phyloP scores from a whole-genome alignment of 1,140 invertebrate genomes.

The Drosophila parabipectinata region DNA sequence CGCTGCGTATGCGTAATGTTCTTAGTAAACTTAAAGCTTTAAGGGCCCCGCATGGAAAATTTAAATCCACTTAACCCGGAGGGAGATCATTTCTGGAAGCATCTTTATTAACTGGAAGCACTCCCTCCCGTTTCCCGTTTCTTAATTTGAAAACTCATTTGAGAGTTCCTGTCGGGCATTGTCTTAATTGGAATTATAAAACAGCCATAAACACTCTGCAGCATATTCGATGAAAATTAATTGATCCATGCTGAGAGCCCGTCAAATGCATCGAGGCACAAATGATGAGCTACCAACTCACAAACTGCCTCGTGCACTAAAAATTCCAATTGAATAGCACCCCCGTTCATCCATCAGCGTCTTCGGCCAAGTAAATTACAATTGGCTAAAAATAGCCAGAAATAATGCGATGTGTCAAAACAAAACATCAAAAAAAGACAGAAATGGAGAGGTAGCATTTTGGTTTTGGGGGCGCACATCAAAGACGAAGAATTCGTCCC shows the following conservation, averaged over 20 bases:
- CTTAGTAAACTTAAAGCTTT: constrained; percentile 36
- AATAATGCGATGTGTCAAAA: constrained; percentile 80
- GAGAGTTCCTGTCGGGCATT: constrained; percentile 25
- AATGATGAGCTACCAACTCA: constrained; percentile 43
- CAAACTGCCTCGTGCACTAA: constrained; percentile 38
- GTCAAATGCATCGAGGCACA: constrained; percentile 67
- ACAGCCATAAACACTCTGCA: constrained; percentile 69
- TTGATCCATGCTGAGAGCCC: constrained; percentile 71
- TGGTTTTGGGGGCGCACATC: constrained; percentile 45
- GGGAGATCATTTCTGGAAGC: neutral
- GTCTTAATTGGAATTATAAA: constrained; percentile 63
- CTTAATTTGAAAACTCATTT: constrained; percentile 25
- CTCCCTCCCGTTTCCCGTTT: constrained; percentile 13
- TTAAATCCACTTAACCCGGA: neutral
- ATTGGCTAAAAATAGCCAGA: constrained; percentile 65
- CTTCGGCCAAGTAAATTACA: constrained; percentile 64
- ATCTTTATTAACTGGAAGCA: constrained; percentile 14
- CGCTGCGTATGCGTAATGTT: constrained; percentile 67
- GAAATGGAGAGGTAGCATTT: constrained; percentile 12
- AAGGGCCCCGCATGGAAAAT: constrained; percentile 10
- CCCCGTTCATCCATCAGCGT: neutral
- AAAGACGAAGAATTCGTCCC: constrained; percentile 55
- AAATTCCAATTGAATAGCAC: constrained; percentile 63
- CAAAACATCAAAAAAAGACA: constrained; percentile 71
- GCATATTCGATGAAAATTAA: constrained; percentile 69